phyloP scores from a whole-genome alignment of 2,113 vertebrate genomes.

The Helogale parvula region DNA sequence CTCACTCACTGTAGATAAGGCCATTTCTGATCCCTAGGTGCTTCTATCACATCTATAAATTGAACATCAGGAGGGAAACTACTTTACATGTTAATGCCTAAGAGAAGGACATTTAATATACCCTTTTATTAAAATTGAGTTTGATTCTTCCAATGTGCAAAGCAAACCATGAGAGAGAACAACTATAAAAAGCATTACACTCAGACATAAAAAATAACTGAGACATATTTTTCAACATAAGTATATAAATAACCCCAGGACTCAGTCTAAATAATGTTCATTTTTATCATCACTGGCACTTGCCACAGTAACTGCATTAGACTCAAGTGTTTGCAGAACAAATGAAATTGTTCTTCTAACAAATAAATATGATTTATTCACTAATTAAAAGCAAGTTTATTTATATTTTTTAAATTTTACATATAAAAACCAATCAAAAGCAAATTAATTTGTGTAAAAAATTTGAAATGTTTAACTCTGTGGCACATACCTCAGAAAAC shows the following conservation, averaged over 20 bases:
- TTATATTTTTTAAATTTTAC: neutral
- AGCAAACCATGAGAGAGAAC: slow-evolving; percentile 28
- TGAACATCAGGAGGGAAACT: neutral
- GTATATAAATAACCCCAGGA: neutral
- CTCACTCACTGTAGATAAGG: neutral
- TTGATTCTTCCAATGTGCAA: neutral
- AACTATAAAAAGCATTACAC: slow-evolving; percentile 30
- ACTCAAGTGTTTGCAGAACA: slow-evolving; percentile 35
- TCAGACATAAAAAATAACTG: slow-evolving; percentile 18
- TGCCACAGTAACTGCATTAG: neutral
- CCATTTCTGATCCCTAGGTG: neutral
- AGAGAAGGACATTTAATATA: neutral
- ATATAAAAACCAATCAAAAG: neutral
- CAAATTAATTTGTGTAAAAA: slow-evolving; percentile 7
- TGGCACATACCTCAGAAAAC: neutral
- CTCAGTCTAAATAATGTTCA: neutral
- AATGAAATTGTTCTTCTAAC: slow-evolving; percentile 46
- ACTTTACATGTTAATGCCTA: neutral
- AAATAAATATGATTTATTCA: neutral
- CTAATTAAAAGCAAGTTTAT: slow-evolving; percentile 24
- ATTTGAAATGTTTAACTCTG: slow-evolving; percentile 33
- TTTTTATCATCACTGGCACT: neutral
- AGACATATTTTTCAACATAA: slow-evolving; percentile 18
- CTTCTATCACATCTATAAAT: neutral
- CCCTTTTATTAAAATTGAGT: neutral